Evolutionary conservation across 2,113 vertebrate genomes (phyloP).

Genomic region (Notarius lentiginosus): DNA sequence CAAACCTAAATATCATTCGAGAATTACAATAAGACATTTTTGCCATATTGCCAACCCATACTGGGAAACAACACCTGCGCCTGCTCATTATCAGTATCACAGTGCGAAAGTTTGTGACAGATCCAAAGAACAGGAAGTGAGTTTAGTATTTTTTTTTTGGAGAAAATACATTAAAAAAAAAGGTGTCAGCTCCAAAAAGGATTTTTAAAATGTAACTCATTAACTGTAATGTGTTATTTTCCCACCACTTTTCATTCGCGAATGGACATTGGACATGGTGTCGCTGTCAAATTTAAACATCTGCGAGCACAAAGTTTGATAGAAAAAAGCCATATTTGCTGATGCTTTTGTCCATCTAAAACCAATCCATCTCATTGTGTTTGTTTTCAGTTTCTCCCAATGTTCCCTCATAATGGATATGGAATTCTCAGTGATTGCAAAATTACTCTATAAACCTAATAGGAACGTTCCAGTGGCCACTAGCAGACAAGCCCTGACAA

Average conservation of each 20-base stretch:
- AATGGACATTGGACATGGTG: slow-evolving; percentile 33
- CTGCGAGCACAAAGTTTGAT: slow-evolving; percentile 23
- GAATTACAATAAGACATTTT: background rate
- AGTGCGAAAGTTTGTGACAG: slow-evolving; percentile 34
- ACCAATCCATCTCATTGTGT: slow-evolving; percentile 39
- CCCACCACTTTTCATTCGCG: slow-evolving; percentile 19
- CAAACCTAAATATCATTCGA: background rate
- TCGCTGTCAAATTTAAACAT: slow-evolving; percentile 41
- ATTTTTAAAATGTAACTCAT: background rate
- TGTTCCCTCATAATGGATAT: slow-evolving; percentile 42
- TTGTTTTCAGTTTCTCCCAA: slow-evolving; percentile 40
- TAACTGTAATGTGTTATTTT: slow-evolving; percentile 18
- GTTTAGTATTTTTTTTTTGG: background rate
- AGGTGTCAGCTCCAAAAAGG: background rate
- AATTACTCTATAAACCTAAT: slow-evolving; percentile 44
- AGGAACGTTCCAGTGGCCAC: slow-evolving; percentile 47
- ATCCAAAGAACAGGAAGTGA: slow-evolving; percentile 32
- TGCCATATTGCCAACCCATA: slow-evolving; percentile 19
- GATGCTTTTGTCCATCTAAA: slow-evolving; percentile 46
- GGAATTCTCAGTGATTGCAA: slow-evolving; percentile 40
- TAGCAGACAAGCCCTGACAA: slow-evolving; percentile 47
- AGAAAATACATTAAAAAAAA: background rate
- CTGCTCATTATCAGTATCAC: slow-evolving; percentile 17
- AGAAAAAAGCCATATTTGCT: slow-evolving; percentile 14
- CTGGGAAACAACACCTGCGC: slow-evolving; percentile 7